phyloP scores from a whole-genome alignment of 2,113 vertebrate species.

The Colossoma macropomum region DNA sequence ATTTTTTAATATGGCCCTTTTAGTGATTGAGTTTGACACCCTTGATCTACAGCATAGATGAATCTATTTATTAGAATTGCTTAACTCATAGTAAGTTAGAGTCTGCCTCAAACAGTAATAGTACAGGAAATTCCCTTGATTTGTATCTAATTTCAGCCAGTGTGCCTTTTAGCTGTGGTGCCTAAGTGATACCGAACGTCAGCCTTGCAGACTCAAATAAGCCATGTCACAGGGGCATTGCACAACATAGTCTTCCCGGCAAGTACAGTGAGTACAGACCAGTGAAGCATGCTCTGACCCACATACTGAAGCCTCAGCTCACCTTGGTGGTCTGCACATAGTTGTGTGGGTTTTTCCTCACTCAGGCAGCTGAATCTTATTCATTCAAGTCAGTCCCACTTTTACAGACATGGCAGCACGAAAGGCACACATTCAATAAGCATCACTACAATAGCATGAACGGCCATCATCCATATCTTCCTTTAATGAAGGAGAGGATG shows the following conservation, averaged over 20 bases:
- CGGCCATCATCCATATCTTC: neutral
- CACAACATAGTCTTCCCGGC: neutral
- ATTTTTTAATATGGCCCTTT: too few relatives aligned
- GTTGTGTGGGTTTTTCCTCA: constrained; percentile 24
- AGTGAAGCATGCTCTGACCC: constrained; percentile 10
- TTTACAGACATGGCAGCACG: constrained; percentile 18
- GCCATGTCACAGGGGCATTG: neutral
- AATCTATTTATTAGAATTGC: too few relatives aligned
- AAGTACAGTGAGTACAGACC: constrained; percentile 11
- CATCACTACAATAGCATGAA: neutral
- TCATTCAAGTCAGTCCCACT: constrained; percentile 26
- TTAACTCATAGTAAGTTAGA: neutral
- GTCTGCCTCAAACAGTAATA: neutral
- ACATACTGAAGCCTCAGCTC: constrained; percentile 23
- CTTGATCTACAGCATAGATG: too few relatives aligned
- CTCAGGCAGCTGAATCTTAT: constrained; percentile 18
- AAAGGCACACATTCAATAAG: constrained; percentile 17
- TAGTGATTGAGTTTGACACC: too few relatives aligned
- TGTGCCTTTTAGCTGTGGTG: neutral
- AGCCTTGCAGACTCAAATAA: neutral
- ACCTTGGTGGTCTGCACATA: constrained; percentile 30
- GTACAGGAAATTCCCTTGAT: neutral
- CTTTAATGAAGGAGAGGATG: neutral
- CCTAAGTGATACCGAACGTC: neutral
- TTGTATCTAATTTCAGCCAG: neutral